Base-by-base conservation (phyloP, 2,113 vertebrate genomes). In the Phylloscopus whistleri region DNA sequence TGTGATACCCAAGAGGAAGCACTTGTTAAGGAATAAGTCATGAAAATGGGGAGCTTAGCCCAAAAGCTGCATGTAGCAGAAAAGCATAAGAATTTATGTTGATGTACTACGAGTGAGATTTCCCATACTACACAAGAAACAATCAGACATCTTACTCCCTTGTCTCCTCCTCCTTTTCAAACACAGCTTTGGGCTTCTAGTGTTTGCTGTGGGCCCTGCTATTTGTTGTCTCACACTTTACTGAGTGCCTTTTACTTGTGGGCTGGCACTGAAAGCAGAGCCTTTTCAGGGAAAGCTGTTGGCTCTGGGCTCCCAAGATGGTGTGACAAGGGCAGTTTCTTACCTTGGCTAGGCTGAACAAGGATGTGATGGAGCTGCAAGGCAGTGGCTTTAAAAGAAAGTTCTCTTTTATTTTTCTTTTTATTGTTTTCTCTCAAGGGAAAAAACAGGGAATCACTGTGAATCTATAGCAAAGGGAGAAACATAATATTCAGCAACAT, bases 251-350 rank as follows among this genome's bases (percentile, higher is more conserved):
- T 43, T 39, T 1, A 37, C 24, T 11, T 37, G 17, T 1, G 2
- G 60, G 31, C 33, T 74, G 49, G 53, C 72, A 80, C 17, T 0
- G 6, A 52, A n/a, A 55, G 28, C 5, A 3, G 53, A 91, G 53
- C 37, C 37, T 84, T 63, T 80, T 14, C 46, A 43, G 26, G 33
- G 31, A 51, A 21, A 68, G 23, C n/a, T 53, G 15, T 27, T 1
- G 0, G 12, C 26, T 70, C 53, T 2, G 19, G 59, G 27, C 10
- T 87, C 20, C 67, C 33, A n/a, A 20, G 10, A 10, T 2, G 1
- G 11, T 24, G 31, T 52, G 60, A 23, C 11, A 49, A 39, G n/a
- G 55, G 8, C 15, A 33, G 26, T 37, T 92, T 73, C 43, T 77
- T 4, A 0, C 35, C 41, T 82, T 2, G 1, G 31, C 26, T 53